phyloP scores from a whole-genome alignment of 64 coral and sea anemone species.

The Platygyra sinensis region DNA sequence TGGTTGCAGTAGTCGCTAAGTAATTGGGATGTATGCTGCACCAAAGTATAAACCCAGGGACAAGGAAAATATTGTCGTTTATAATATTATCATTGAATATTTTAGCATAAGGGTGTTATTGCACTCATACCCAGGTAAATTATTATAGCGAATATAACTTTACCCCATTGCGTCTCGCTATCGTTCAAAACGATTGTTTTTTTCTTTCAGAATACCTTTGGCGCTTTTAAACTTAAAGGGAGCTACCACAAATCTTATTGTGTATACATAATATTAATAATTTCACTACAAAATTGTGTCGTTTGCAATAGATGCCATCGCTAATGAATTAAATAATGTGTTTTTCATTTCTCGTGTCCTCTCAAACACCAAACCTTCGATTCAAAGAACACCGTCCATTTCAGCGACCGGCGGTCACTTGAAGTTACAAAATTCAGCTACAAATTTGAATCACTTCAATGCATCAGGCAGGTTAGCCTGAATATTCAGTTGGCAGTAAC shows the following conservation, averaged over 20 bases:
- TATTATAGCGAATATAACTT: neutral
- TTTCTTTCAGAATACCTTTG: neutral
- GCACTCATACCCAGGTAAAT: neutral
- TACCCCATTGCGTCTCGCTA: neutral
- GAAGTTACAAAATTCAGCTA: neutral
- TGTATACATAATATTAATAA: neutral
- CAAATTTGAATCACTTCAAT: neutral
- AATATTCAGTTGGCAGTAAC: neutral
- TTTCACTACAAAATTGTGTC: neutral
- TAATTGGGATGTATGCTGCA: neutral
- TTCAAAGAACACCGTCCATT: neutral
- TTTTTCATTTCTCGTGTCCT: neutral
- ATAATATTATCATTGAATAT: neutral
- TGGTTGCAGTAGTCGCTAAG: neutral
- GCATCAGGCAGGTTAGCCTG: neutral
- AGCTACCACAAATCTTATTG: neutral
- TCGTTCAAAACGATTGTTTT: neutral
- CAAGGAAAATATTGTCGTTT: neutral
- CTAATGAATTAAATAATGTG: neutral
- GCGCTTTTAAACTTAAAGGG: neutral
- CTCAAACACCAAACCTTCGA: neutral
- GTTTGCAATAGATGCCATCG: neutral
- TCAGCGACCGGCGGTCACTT: neutral
- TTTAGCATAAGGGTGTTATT: neutral
- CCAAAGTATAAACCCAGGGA: neutral